A percentile compares a stretch with the other conserved stretches of the same genome.
phyloP scores from a whole-genome alignment of 1,140 invertebrate species.

The Nymphalis io region DNA sequence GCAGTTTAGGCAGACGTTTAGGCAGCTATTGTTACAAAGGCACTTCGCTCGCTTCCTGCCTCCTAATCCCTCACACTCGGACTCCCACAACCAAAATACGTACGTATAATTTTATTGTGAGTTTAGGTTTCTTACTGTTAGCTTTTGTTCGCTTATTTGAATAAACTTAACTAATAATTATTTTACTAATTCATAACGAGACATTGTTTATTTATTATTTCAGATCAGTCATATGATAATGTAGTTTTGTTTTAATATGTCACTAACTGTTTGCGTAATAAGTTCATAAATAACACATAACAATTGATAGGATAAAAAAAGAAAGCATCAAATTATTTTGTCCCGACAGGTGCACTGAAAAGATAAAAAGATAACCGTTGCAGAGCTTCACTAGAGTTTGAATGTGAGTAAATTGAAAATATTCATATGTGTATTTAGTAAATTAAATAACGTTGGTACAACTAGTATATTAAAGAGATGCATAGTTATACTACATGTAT shows the following conservation, averaged over 20 bases:
- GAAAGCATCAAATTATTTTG: conserved; percentile 53
- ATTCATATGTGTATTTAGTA: not conserved
- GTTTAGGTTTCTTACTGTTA: conserved; percentile 4
- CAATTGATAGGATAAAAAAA: conserved; percentile 24
- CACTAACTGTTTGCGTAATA: not conserved
- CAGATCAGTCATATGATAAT: not conserved
- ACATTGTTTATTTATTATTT: not conserved
- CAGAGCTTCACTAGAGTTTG: conserved; percentile 44
- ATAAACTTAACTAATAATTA: not conserved
- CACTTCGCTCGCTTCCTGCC: conserved; percentile 71
- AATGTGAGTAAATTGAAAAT: conserved; percentile 53
- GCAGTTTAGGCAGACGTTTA: conserved; percentile 94
- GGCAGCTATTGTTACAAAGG: conserved; percentile 84
- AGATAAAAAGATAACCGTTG: conserved; percentile 68
- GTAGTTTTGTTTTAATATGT: not conserved
- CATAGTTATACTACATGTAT: too few relatives aligned
- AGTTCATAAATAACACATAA: not conserved
- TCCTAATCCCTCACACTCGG: conserved; percentile 63
- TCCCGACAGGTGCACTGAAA: conserved; percentile 68
- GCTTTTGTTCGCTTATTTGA: conserved; percentile 16
- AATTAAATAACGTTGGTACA: not conserved
- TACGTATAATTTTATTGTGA: conserved; percentile 46
- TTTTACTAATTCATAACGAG: not conserved
- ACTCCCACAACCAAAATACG: conserved; percentile 71
- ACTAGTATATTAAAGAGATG: not conserved